Evolutionary conservation across 1,140 invertebrate genomes (phyloP).

Genomic region (Drosophila funebris): DNA sequence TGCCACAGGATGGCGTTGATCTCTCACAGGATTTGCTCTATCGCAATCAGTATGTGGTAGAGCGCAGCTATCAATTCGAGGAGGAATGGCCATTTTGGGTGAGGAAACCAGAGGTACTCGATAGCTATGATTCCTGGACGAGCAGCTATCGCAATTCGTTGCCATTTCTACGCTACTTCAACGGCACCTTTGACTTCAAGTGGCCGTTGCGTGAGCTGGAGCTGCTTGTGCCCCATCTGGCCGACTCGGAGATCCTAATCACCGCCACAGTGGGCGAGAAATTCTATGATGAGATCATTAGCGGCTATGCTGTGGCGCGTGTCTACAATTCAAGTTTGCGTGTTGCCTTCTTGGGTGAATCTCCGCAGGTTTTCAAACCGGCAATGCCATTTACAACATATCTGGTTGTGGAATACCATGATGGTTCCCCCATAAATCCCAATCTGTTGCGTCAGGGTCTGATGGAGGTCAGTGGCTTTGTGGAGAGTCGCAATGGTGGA

Average conservation of each 20-base stretch:
- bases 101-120: slow-evolving; percentile 84
- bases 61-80: slow-evolving; percentile 90
- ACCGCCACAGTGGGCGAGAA: slow-evolving; percentile 95
- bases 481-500: slow-evolving; percentile 85
- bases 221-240: slow-evolving; percentile 87
- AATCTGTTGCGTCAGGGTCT: slow-evolving; percentile 85
- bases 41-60: slow-evolving; percentile 86
- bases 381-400: slow-evolving; percentile 90
- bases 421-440: slow-evolving; percentile 88
- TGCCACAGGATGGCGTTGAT: slow-evolving; percentile 61
- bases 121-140: slow-evolving; percentile 68
- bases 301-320: slow-evolving; percentile 93
- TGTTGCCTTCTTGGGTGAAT: slow-evolving; percentile 93
- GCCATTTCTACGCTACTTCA: slow-evolving; percentile 91
- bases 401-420: slow-evolving; percentile 90
- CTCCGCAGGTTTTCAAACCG: slow-evolving; percentile 97
- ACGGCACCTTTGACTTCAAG: slow-evolving; percentile 93
- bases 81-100: slow-evolving; percentile 92
- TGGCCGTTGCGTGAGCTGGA: slow-evolving; percentile 93
- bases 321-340: slow-evolving; percentile 94
- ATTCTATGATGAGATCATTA: slow-evolving; percentile 93
- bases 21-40: slow-evolving; percentile 67
- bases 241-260: slow-evolving; percentile 93
- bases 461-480: slow-evolving; percentile 86
- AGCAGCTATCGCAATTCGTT: slow-evolving; percentile 85